A percentile compares a stretch with the other conserved stretches of the same genome.
These are phyloP conservation scores for Mamestra brassicae DNA, from an alignment of 2,888 invertebrate genomes.

Conservation along the genomic window DNA sequence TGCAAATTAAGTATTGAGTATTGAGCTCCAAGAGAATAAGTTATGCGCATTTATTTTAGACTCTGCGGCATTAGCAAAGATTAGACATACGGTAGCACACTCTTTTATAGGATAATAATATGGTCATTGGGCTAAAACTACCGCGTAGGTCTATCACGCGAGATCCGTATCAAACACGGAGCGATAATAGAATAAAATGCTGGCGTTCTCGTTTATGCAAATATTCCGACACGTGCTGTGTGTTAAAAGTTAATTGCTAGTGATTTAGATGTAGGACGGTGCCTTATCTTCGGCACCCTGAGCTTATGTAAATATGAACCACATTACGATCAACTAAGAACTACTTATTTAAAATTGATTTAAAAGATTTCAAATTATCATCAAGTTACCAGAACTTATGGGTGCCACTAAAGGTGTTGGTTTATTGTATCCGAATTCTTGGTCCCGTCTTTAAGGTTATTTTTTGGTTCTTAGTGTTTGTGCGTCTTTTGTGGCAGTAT, in stretches of 20 bases:
- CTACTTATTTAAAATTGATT: background rate
- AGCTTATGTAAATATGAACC: background rate
- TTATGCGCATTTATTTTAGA: no score
- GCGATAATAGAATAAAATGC: constrained; percentile 48
- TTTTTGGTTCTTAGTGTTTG: no score
- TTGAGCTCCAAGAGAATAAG: no score
- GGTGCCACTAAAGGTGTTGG: background rate
- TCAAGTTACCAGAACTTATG: background rate
- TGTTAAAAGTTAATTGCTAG: constrained; percentile 2
- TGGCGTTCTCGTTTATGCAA: constrained; percentile 47
- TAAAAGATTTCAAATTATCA: background rate
- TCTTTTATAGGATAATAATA: constrained; percentile 22
- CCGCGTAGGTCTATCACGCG: constrained; percentile 53
- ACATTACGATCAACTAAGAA: background rate
- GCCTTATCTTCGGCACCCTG: background rate
- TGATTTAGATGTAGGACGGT: background rate
- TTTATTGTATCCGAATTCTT: no score
- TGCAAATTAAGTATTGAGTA: no score
- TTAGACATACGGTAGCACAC: background rate
- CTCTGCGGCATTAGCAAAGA: background rate
- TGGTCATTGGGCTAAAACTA: constrained; percentile 8
- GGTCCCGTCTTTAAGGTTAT: no score
- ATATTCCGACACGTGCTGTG: constrained; percentile 7
- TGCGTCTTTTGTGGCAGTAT: no score
- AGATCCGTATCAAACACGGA: constrained; percentile 56